Evolutionary conservation across 2,888 invertebrate species (phyloP).

Genomic region (Eucera pruinosa): DNA sequence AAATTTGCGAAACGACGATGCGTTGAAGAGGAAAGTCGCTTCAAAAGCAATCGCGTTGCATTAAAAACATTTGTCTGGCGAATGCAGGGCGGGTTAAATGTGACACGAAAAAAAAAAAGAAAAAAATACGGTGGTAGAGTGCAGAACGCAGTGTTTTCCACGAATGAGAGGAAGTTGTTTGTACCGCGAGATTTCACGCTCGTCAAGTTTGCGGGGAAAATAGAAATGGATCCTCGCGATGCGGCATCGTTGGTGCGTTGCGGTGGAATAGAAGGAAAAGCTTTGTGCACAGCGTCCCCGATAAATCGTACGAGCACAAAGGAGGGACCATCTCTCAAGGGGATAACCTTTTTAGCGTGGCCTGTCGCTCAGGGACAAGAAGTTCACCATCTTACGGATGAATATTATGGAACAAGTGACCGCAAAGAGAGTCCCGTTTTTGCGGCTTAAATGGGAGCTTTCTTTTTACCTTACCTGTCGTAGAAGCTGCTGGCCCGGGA

Average conservation of each 20-base stretch:
- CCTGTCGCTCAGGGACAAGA: slow-evolving; percentile 20
- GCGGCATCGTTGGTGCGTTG: not conserved
- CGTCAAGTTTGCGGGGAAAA: slow-evolving; percentile 12
- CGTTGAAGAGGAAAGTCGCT: not conserved
- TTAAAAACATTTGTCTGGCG: not conserved
- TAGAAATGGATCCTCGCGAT: slow-evolving; percentile 19
- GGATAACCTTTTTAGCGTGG: slow-evolving; percentile 21
- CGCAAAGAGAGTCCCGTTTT: slow-evolving; percentile 37
- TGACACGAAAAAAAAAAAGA: too few relatives aligned
- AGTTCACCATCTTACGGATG: slow-evolving; percentile 28
- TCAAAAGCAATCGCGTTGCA: slow-evolving; percentile 5
- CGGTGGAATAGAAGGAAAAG: not conserved
- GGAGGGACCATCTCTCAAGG: slow-evolving; percentile 9
- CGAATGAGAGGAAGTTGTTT: not conserved
- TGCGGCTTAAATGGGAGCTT: slow-evolving; percentile 19
- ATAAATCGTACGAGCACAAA: slow-evolving; percentile 34
- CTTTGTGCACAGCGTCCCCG: slow-evolving; percentile 13
- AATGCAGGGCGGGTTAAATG: not conserved
- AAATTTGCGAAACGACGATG: too few relatives aligned
- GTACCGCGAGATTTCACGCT: slow-evolving; percentile 1
- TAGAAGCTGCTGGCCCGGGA: not conserved
- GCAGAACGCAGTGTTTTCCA: not conserved
- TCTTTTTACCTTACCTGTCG: slow-evolving; percentile 7
- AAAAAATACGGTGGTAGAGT: not conserved
- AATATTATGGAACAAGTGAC: slow-evolving; percentile 43